Evolutionary conservation across 2,797 vertebrate genomes (phyloP).

Genomic region (Enteromius treurensis): DNA sequence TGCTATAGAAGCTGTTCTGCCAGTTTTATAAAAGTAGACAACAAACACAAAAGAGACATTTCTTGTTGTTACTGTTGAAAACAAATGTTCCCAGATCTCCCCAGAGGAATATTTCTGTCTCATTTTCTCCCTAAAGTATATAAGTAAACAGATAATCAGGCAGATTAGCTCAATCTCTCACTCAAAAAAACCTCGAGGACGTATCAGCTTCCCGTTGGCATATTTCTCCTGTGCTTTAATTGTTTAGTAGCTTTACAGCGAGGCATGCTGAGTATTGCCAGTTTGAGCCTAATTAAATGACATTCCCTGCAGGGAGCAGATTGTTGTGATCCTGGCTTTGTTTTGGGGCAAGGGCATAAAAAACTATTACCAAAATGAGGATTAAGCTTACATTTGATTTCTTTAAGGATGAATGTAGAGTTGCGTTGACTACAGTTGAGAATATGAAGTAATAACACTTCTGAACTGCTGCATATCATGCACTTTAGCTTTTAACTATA

Average conservation of each 20-base stretch:
- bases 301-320: neutral
- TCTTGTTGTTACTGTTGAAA: neutral
- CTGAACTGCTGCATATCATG: neutral
- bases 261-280: neutral
- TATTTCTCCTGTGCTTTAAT: constrained; percentile 3
- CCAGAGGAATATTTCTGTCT: neutral
- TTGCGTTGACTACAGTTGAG: neutral
- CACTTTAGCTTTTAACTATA: neutral
- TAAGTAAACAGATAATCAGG: neutral
- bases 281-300: constrained; percentile 22
- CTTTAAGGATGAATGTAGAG: neutral
- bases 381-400: constrained; percentile 14
- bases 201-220: constrained; percentile 7
- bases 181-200: neutral
- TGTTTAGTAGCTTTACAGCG: neutral
- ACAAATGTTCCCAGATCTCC: neutral
- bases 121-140: neutral
- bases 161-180: constrained; percentile 23
- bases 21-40: neutral
- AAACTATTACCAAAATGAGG: constrained; percentile 2
- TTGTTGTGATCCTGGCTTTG: constrained; percentile 22
- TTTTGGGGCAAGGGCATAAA: constrained; percentile 12
- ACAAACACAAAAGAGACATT: neutral
- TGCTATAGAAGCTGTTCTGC: neutral
- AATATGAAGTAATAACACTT: neutral